Conservation (phyloP, 92 coral and sea anemone genomes). For the Epizoanthus rinbou region DNA sequence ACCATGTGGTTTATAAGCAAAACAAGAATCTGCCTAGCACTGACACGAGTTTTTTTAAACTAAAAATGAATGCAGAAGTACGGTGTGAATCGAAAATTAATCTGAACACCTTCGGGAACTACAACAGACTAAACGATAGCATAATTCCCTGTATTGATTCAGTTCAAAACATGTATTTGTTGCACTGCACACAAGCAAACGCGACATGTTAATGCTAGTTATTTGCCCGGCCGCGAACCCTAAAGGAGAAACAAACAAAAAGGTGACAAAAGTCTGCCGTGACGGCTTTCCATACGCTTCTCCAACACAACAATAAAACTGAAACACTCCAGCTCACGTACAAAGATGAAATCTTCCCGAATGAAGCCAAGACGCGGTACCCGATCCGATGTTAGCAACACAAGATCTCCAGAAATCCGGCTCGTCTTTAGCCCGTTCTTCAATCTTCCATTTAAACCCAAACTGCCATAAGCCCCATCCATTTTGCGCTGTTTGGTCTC, state of each 20-base stretch:
- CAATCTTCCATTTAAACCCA: not conserved
- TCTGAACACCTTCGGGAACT: not conserved
- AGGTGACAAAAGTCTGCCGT: not conserved
- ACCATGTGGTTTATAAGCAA: not conserved
- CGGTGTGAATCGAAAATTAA: not conserved
- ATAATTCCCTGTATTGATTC: not conserved
- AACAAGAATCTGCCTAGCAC: not conserved
- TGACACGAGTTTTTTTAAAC: not conserved
- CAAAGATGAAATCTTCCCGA: constrained; percentile 79
- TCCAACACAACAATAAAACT: not conserved
- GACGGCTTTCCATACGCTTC: not conserved
- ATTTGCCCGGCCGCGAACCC: not conserved
- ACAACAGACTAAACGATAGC: not conserved
- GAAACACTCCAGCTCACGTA: constrained; percentile 37
- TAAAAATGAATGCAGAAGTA: not conserved
- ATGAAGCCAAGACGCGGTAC: constrained; percentile 56
- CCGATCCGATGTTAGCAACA: constrained; percentile 61
- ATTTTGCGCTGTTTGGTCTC: not conserved
- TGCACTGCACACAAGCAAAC: not conserved
- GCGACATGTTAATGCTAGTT: not conserved
- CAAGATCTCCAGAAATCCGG: constrained; percentile 72
- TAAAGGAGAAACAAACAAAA: not conserved
- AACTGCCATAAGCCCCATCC: not conserved
- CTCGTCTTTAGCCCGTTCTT: constrained; percentile 20
- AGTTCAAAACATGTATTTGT: not conserved